Evolutionary conservation across 1,140 invertebrate species (phyloP).

Genomic region (Uloborus diversus): DNA sequence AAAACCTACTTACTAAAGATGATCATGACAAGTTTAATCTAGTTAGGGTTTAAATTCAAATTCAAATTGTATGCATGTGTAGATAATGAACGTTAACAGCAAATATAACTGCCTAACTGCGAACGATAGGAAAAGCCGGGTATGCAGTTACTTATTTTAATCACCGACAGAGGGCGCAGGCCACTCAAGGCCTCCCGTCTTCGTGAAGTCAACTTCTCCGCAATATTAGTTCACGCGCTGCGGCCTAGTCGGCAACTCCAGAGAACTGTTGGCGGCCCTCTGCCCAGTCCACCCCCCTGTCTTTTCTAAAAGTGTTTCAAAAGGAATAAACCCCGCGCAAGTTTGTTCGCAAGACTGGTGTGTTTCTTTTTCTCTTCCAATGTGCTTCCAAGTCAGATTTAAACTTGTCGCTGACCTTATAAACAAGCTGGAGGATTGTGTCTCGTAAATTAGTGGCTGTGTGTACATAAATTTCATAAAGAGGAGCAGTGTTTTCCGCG

Average conservation of each 20-base stretch:
- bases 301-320: too few species aligned
- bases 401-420: conserved; percentile 26
- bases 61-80: too few species aligned
- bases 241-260: conserved; percentile 38
- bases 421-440: conserved; percentile 24
- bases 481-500: too few species aligned
- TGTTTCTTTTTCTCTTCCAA: not conserved
- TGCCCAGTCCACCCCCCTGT: not conserved
- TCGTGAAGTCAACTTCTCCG: conserved; percentile 51
- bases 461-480: too few species aligned
- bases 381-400: conserved; percentile 1
- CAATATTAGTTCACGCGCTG: conserved; percentile 47
- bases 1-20: too few species aligned
- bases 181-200: conserved; percentile 8
- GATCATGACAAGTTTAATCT: too few species aligned
- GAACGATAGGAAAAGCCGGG: not conserved
- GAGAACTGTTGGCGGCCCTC: conserved; percentile 4
- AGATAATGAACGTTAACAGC: too few species aligned
- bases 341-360: conserved; percentile 1
- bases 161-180: conserved; percentile 35
- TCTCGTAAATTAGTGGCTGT: too few species aligned
- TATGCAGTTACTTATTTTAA: too few species aligned
- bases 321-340: conserved; percentile 24
- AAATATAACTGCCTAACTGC: too few species aligned
- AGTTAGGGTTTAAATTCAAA: too few species aligned